Conservation (phyloP, 92 coral and sea anemone genomes). For the Epizoanthus stellaris region DNA sequence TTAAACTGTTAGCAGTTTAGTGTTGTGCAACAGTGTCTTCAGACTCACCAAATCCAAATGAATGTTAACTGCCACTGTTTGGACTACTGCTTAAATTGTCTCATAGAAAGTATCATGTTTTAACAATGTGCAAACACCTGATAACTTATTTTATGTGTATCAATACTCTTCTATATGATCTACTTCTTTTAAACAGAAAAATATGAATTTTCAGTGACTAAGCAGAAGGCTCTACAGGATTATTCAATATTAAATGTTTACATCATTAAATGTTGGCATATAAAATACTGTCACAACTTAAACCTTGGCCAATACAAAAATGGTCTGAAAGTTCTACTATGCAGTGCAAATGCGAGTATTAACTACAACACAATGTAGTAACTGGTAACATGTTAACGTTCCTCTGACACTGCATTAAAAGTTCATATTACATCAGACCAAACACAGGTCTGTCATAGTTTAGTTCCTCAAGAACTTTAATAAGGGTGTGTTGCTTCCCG, state of each 20-base stretch:
- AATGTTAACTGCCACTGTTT: too few relatives aligned
- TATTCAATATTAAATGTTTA: conserved; percentile 1
- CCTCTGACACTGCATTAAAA: conserved; percentile 19
- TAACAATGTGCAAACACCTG: background rate
- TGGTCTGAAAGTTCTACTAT: conserved; percentile 3
- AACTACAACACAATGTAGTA: conserved; percentile 7
- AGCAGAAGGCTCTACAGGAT: background rate
- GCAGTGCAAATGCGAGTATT: background rate
- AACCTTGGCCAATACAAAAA: conserved; percentile 42
- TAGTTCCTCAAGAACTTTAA: conserved; percentile 52
- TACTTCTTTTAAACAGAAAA: background rate
- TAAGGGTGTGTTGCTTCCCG: conserved; percentile 97
- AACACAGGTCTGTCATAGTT: conserved; percentile 13
- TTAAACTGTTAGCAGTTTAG: background rate
- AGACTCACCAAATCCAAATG: too few relatives aligned
- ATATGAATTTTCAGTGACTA: background rate
- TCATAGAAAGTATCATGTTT: background rate
- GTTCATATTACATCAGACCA: conserved; percentile 9
- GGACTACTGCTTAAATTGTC: too few relatives aligned
- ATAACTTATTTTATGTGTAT: background rate
- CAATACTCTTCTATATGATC: background rate
- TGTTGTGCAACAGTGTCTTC: too few relatives aligned
- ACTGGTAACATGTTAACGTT: background rate
- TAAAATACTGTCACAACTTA: conserved; percentile 16
- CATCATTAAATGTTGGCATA: background rate